Conservation (phyloP, 2,113 vertebrate genomes). For the Nerophis lumbriciformis region DNA sequence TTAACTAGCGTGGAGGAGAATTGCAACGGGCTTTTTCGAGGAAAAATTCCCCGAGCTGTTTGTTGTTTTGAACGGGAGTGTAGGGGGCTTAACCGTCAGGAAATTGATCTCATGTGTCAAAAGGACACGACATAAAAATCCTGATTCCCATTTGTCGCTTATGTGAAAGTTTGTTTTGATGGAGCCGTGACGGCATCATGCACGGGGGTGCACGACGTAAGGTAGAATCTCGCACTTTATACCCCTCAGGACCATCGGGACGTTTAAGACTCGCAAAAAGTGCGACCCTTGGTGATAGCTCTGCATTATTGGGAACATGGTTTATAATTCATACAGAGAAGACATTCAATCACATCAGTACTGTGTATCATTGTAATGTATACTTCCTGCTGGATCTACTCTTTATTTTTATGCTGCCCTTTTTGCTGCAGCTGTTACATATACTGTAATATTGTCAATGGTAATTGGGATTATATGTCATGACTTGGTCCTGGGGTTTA, state of each 20-base stretch:
- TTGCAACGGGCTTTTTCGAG: conserved; percentile 46
- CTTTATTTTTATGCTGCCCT: no score
- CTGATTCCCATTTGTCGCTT: conserved; percentile 21
- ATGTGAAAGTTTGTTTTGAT: conserved; percentile 32
- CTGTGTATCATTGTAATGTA: no score
- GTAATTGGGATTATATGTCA: no score
- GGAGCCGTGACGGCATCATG: conserved; percentile 27
- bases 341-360: no score
- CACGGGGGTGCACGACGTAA: conserved; percentile 47
- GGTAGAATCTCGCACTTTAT: conserved; percentile 17
- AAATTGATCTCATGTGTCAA: conserved; percentile 47
- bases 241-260: background rate
- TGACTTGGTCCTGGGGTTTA: no score
- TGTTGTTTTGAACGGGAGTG: conserved; percentile 36
- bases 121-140: conserved; percentile 24
- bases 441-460: no score
- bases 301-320: no score
- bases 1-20: conserved; percentile 61
- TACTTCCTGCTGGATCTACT: no score
- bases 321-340: no score
- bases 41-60: conserved; percentile 52
- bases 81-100: conserved; percentile 30
- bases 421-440: no score
- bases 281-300: no score
- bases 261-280: no score